Base-by-base conservation (phyloP, 2,888 invertebrate genomes). In the Meloe dianella region DNA sequence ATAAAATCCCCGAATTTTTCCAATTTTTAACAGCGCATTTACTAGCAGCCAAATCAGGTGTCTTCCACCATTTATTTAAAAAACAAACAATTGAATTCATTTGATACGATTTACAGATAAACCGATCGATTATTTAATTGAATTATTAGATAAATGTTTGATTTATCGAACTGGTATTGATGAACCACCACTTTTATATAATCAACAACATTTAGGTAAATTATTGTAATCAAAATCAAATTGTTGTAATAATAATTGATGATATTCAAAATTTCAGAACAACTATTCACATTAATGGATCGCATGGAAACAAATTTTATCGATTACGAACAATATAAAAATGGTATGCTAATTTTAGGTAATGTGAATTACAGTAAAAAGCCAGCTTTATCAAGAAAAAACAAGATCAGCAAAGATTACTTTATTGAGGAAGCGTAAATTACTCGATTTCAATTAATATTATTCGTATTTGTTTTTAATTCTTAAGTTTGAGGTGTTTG, bases 21-120 rank as follows among this genome's bases (percentile, higher is more conserved):
- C 83, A 84, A 71, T 86, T 84, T 74, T 77, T 86, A 60, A 80
- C 84, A 60, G 81, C 84, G 1, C 85, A 85, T 70, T 71, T 86
- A 38, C 71, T 85, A 35, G 81, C 82, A 29, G 80, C 81, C 12
- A 75, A 80, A 65, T 84, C 85, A 63, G 77, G 79, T 79, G 71
- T 54, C 61, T n/a, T n/a, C n/a, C n/a, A n/a, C n/a, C n/a, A n/a
- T n/a, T n/a, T n/a, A n/a, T n/a, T n/a, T n/a, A n/a, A n/a, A n/a
- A n/a, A n/a, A n/a, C n/a, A n/a, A n/a, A n/a, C n/a, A n/a, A n/a
- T n/a, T n/a, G n/a, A n/a, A n/a, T n/a, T n/a, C n/a, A 57, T 60
- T n/a, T 6, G 24, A 17, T 41, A 17, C 17, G n/a, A 30, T 59
- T 74, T 77, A 22, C 75, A 66, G 81, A 82, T 20, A 82, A 85